Evolutionary conservation across 2,888 invertebrate genomes (phyloP), one percentile per base, ranked within the genome.

Genomic region (Sinopyrophorus schimmeli): DNA sequence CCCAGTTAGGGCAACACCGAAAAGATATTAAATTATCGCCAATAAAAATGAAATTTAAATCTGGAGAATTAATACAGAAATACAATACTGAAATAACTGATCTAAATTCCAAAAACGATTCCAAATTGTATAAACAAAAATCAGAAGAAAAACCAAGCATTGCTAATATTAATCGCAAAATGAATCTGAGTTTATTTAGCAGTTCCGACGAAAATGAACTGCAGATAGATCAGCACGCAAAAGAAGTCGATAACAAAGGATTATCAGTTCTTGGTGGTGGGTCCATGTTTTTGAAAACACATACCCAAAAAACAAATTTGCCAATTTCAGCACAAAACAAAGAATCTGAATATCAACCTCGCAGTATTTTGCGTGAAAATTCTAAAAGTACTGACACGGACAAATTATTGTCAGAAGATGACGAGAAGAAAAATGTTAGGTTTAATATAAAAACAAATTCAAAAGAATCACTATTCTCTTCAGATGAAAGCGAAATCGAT

Each of bases 401-500:
- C 16, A 68, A 65, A 56, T 48, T 67, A 30, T 54, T 60, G 61
- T 67, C 78, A 58, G 77, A 80, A 49, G 89, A 89, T 50, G 89
- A 86, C 20, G 85, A 89, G 47, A 82, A 82, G 49, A 89, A 89
- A 66, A 88, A 86, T 66, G 89, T 90, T 1, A 76, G 83, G 5
- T 84, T 84, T 58, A 82, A 82, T 67, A 68, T 84, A 42, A 76
- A 77, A 39, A 73, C 72, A 41, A 75, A 75, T 11, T 68, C 73
- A 5, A 74, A 75, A 48, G 70, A 75, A 3, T 74, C 72, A 11
- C 73, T 76, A 40, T 67, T 68, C 9, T 65, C 71, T 40, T 70
- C 71, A 1, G 72, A 72, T 48, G 70, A 69, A 55, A 69, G 67
- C 51, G 63, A 66, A 6, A 67, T 63, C 41, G 57, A 58, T 9